These are phyloP conservation scores for Pseudachorutes palmiensis DNA, from an alignment of 1,140 invertebrate genomes.

Conservation along the genomic window DNA sequence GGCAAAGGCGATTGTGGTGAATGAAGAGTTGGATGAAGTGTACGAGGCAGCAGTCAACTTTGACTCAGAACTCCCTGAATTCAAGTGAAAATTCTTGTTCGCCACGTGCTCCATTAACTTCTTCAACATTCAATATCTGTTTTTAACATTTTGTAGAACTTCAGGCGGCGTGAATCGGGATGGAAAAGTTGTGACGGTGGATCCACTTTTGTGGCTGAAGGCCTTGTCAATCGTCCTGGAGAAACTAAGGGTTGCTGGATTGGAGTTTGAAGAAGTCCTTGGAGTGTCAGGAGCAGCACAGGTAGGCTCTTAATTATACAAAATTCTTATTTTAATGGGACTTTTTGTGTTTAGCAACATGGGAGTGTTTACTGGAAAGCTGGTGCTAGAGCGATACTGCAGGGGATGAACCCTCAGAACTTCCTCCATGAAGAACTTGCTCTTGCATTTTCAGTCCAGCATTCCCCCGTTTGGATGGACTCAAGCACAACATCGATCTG, in stretches of 20 bases:
- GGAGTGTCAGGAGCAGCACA: conserved; percentile 85
- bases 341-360: conserved; percentile 67
- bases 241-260: conserved; percentile 60
- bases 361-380: conserved; percentile 89
- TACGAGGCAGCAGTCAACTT: conserved; percentile 76
- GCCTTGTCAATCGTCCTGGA: conserved; percentile 86
- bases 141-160: conserved; percentile 51
- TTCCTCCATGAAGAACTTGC: conserved; percentile 77
- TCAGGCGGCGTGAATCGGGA: conserved; percentile 65
- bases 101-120: neutral
- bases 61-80: conserved; percentile 83
- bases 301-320: conserved; percentile 46
- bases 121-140: conserved; percentile 21
- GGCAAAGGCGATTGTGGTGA: conserved; percentile 82
- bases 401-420: conserved; percentile 58
- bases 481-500: conserved; percentile 78
- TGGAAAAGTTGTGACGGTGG: conserved; percentile 61
- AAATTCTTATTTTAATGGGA: neutral
- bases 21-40: conserved; percentile 61
- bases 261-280: conserved; percentile 69
- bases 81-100: conserved; percentile 49
- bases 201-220: conserved; percentile 89
- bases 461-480: conserved; percentile 97
- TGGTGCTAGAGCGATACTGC: conserved; percentile 57
- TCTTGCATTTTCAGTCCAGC: conserved; percentile 60